phyloP scores from a whole-genome alignment of 1,140 invertebrate genomes.

The Anoplolepis gracilipes region DNA sequence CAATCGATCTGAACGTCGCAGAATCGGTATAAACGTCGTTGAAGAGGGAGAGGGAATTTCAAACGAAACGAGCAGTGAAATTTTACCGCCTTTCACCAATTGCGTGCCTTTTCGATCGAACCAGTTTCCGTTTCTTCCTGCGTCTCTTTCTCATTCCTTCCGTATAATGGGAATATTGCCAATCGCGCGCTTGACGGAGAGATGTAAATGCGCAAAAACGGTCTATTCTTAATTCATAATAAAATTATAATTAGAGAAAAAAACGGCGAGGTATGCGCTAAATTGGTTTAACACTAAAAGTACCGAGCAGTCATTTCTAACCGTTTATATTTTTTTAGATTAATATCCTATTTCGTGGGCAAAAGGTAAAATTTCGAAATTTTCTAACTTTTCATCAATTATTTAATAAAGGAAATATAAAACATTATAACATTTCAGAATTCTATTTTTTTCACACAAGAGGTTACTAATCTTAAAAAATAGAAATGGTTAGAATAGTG shows the following conservation, averaged over 20 bases:
- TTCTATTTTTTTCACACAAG: no score
- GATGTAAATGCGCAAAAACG: neutral
- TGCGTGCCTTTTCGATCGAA: constrained; percentile 69
- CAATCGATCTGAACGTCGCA: constrained; percentile 48
- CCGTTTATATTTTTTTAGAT: no score
- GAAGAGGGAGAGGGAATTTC: constrained; percentile 53
- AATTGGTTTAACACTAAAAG: no score
- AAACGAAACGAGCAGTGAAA: constrained; percentile 73
- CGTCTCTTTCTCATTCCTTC: neutral
- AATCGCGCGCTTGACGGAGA: neutral
- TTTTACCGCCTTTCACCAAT: constrained; percentile 75
- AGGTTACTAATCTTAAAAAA: no score
- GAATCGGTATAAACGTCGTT: constrained; percentile 61
- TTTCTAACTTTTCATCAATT: no score
- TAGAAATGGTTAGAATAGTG: no score
- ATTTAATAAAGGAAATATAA: no score
- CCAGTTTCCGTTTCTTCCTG: constrained; percentile 59
- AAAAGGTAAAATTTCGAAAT: no score
- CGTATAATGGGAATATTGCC: constrained; percentile 37
- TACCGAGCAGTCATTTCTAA: no score
- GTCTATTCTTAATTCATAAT: neutral
- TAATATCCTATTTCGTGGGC: no score
- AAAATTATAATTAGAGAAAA: neutral
- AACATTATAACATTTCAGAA: no score
- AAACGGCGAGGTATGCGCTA: constrained; percentile 8